Evolutionary conservation across 2,797 vertebrate species (phyloP), one percentile per base, ranked within the genome.

Genomic region (Coccyzus lansbergi): DNA sequence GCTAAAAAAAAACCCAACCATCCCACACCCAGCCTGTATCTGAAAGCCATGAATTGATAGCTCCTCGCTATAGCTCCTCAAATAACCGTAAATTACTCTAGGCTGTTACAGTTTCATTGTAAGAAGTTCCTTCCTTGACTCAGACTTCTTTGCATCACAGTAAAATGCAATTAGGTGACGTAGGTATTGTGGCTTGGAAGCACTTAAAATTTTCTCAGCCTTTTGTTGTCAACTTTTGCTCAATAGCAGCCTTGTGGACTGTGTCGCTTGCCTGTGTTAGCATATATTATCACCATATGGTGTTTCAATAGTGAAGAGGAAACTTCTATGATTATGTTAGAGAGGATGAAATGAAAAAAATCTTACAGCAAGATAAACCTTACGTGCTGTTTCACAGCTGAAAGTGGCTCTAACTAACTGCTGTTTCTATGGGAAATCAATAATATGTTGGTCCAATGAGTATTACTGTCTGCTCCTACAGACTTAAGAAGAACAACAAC

Each of bases 201-300:
- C 76, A 71, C 62, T 88, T 85, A 63, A 1, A 59, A 67, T 94
- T 91, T 82, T 94, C 92, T 79, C 83, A 93, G 76, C 85, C 86
- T 91, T 84, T 63, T 78, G 74, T 85, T 93, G 77, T 92, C 77
- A 84, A 92, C 77, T 95, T 96, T 88, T 94, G 78, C 88, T 96
- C 92, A 95, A 93, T 95, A 90, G 72, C 85, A 94, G 83, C 68
- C 92, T 79, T 83, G 88, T 83, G 91, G 77, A 59, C 92, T 95
- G 44, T 93, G 88, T 91, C 84, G 83, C 46, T 91, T 90, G 76
- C 74, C 85, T 93, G 62, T 92, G 91, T 82, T 94, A 93, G 93
- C 96, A 92, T 96, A 92, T 92, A 96, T 96, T 92, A 81, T 92
- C 90, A 82, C 92, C 95, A 95, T 93, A 93, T 93, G 93, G 95